Evolutionary conservation across 2,888 invertebrate species (phyloP).

Genomic region (Micoletzkya japonica): DNA sequence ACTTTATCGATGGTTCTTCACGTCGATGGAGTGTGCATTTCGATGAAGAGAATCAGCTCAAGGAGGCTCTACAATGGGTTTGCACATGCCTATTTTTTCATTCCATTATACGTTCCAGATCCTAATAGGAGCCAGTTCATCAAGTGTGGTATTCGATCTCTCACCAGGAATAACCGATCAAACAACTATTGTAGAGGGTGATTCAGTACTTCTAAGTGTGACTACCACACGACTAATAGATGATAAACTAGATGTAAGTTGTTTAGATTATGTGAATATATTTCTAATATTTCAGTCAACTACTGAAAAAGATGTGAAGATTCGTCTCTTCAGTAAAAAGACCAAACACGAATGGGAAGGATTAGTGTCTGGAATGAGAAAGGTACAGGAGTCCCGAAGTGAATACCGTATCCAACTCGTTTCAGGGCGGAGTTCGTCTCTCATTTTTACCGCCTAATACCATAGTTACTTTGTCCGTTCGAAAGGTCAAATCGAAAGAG

Average conservation of each 20-base stretch:
- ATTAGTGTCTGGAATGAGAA: conserved; percentile 9
- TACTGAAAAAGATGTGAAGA: conserved; percentile 16
- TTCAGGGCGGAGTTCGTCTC: background rate
- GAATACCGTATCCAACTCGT: conserved; percentile 8
- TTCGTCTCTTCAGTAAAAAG: conserved; percentile 17
- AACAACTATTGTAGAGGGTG: background rate
- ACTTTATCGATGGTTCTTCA: conserved; percentile 4
- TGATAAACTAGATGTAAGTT: too few relatives aligned
- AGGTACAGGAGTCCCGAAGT: background rate
- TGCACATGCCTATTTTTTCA: too few relatives aligned
- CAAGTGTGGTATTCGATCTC: background rate
- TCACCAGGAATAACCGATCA: background rate
- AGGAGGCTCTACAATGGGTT: conserved; percentile 11
- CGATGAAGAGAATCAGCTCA: conserved; percentile 9
- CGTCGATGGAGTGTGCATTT: conserved; percentile 21
- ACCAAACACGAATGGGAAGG: conserved; percentile 19
- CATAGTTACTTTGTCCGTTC: background rate
- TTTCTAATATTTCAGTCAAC: too few relatives aligned
- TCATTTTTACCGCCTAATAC: background rate
- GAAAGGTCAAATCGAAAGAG: background rate
- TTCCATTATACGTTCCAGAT: too few relatives aligned
- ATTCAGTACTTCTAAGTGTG: background rate
- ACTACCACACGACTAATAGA: too few relatives aligned
- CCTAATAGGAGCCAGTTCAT: too few relatives aligned
- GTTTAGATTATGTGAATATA: too few relatives aligned